phyloP scores from a whole-genome alignment of 2,797 vertebrate species.

The Hybognathus amarus region DNA sequence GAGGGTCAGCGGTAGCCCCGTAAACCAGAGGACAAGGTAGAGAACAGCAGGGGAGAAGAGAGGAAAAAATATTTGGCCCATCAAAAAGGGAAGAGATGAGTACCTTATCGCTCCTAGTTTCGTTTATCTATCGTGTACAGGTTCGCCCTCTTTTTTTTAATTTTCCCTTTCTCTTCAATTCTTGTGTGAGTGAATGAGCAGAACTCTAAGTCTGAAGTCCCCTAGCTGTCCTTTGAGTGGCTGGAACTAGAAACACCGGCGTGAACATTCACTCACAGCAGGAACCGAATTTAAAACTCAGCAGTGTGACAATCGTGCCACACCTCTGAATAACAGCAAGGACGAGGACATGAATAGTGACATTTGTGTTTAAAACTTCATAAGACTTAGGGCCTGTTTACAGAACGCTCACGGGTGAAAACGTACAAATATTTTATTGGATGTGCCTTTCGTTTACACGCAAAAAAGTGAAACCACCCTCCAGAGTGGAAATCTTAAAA shows the following conservation, averaged over 20 bases:
- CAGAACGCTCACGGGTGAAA: too few relatives aligned
- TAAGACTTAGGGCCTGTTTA: too few relatives aligned
- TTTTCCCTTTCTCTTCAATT: not conserved
- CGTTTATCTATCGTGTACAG: slow-evolving; percentile 17
- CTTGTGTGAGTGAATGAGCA: slow-evolving; percentile 3
- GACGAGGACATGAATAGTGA: not conserved
- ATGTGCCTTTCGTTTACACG: too few relatives aligned
- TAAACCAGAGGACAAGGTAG: slow-evolving; percentile 4
- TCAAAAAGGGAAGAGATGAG: slow-evolving; percentile 5
- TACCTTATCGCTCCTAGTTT: slow-evolving; percentile 13
- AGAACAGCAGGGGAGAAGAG: slow-evolving; percentile 17
- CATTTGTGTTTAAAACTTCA: slow-evolving; percentile 26
- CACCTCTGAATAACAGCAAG: slow-evolving; percentile 20
- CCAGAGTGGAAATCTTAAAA: too few relatives aligned
- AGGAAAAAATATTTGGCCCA: not conserved
- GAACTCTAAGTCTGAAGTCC: slow-evolving; percentile 21
- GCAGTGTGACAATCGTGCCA: slow-evolving; percentile 18
- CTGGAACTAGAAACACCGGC: not conserved
- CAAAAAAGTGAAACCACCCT: too few relatives aligned
- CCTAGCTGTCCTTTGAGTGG: slow-evolving; percentile 6
- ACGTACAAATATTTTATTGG: too few relatives aligned
- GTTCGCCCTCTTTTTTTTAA: not conserved
- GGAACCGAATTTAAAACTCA: slow-evolving; percentile 23
- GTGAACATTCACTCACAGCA: slow-evolving; percentile 21
- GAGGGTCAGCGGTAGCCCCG: not conserved